A percentile compares a stretch with the other conserved stretches of the same genome.
Conservation (phyloP, 2,113 vertebrate species). For the Puffinus mauretanicus region DNA sequence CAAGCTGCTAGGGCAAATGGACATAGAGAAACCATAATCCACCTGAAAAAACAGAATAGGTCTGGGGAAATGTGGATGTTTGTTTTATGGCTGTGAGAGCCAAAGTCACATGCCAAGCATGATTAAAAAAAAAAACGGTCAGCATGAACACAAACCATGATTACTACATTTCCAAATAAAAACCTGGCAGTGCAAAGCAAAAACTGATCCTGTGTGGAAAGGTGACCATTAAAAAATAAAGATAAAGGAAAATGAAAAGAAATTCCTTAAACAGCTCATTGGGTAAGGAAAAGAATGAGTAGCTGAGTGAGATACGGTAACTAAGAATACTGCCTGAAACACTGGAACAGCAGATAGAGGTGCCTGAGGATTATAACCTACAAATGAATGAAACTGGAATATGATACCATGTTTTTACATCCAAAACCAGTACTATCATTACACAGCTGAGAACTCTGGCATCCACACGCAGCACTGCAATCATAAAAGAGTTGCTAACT, state of each 20-base stretch:
- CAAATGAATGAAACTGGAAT: background rate
- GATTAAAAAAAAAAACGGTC: background rate
- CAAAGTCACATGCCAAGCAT: background rate
- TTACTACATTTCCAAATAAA: background rate
- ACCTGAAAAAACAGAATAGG: background rate
- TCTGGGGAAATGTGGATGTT: background rate
- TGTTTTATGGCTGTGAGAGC: background rate
- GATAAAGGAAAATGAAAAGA: background rate
- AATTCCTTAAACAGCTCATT: background rate
- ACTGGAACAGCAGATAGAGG: background rate
- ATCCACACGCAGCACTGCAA: background rate
- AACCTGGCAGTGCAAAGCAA: background rate
- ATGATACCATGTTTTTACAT: background rate
- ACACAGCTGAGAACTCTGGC: background rate
- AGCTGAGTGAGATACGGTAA: background rate
- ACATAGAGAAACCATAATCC: background rate
- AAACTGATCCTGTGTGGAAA: background rate
- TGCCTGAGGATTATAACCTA: background rate
- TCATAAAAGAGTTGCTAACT: background rate
- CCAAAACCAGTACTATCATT: background rate
- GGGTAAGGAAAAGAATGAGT: background rate
- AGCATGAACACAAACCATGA: background rate
- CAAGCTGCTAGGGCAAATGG: background rate
- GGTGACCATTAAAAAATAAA: background rate
- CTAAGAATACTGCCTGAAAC: background rate